phyloP scores from a whole-genome alignment of 2,797 vertebrate genomes.

The Bradypodion pumilum region DNA sequence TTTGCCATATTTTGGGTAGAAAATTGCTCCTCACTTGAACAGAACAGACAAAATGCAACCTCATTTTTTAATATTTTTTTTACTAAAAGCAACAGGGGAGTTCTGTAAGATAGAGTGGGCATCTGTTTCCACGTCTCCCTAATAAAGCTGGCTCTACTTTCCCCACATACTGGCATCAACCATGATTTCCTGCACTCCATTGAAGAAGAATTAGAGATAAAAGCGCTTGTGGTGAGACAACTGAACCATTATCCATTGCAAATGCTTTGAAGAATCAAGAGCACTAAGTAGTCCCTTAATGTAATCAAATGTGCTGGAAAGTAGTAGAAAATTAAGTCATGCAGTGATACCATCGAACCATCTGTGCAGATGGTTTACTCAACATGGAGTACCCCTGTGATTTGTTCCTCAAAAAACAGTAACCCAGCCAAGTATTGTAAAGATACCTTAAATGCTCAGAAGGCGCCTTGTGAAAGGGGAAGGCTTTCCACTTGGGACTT shows the following conservation, averaged over 20 bases:
- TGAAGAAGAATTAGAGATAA: not conserved
- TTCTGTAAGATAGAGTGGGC: not conserved
- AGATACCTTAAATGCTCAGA: conserved; percentile 2
- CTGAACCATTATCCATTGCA: not conserved
- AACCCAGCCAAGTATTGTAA: not conserved
- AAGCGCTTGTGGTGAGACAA: not conserved
- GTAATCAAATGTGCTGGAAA: not conserved
- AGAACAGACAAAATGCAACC: not conserved
- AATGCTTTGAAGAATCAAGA: not conserved
- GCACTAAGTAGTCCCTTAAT: not conserved
- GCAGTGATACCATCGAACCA: not conserved
- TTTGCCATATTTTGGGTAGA: not conserved
- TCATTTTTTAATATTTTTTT: no score
- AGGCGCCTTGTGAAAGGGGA: not conserved
- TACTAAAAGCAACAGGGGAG: not conserved
- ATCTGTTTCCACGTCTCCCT: not conserved
- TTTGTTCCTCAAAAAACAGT: not conserved
- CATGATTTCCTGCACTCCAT: not conserved
- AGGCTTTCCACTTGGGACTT: not conserved
- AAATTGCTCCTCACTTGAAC: not conserved
- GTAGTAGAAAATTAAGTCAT: not conserved
- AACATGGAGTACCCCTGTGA: not conserved
- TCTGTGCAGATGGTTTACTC: not conserved
- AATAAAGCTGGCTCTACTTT: not conserved
- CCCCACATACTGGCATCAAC: not conserved